Percentiles rank a stretch among this genome's conserved stretches.
Conservation (phyloP, 2,797 vertebrate genomes). For the Menidia menidia region DNA sequence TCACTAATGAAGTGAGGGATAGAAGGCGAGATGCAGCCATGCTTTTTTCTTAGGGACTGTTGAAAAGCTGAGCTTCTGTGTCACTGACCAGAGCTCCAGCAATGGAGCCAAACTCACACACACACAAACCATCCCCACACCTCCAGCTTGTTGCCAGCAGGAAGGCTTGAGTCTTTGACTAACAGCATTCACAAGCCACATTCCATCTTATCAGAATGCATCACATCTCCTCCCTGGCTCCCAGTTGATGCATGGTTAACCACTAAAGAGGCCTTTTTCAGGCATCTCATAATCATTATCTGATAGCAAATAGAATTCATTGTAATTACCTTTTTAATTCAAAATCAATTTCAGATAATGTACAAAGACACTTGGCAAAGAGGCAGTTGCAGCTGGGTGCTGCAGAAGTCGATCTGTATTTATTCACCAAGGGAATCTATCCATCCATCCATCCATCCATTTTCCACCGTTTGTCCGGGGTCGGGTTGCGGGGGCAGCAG, state of each 20-base stretch:
- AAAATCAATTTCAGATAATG: constrained; percentile 82
- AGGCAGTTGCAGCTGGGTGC: constrained; percentile 58
- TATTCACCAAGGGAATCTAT: constrained; percentile 65
- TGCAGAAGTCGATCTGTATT: constrained; percentile 66
- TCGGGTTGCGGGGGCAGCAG: too few relatives aligned
- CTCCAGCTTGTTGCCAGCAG: constrained; percentile 43
- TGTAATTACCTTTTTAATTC: constrained; percentile 82
- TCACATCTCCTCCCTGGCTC: constrained; percentile 41
- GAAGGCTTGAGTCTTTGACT: constrained; percentile 65
- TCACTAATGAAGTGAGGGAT: constrained; percentile 78
- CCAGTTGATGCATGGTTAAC: constrained; percentile 74
- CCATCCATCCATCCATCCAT: too few relatives aligned
- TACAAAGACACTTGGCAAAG: constrained; percentile 72
- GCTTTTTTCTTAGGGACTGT: constrained; percentile 62
- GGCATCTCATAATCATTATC: constrained; percentile 78
- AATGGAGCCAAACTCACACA: constrained; percentile 35
- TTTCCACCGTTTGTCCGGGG: too few relatives aligned
- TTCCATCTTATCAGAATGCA: constrained; percentile 69
- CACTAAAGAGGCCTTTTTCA: constrained; percentile 77
- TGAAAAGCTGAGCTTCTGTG: constrained; percentile 49
- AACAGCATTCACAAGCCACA: constrained; percentile 61
- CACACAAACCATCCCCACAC: not conserved
- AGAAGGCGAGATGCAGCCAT: too few relatives aligned
- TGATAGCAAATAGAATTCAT: constrained; percentile 79
- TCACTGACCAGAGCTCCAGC: constrained; percentile 55